A percentile compares a stretch with the other conserved stretches of the same genome.
These are phyloP conservation scores for Trissolcus basalis DNA, from an alignment of 1,140 invertebrate species.

Conservation along the genomic window DNA sequence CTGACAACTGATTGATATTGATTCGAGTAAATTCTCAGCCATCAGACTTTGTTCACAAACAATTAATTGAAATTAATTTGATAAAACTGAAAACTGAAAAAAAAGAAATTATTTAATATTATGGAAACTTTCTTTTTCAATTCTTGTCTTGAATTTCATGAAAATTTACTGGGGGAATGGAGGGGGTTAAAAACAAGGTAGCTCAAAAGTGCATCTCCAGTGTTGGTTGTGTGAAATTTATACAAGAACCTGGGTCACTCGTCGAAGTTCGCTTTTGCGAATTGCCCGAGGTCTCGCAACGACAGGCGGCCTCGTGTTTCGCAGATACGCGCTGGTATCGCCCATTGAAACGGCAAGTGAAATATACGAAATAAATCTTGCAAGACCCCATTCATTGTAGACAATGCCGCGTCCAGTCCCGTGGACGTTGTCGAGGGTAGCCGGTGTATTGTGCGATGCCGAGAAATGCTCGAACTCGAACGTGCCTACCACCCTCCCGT, in stretches of 20 bases:
- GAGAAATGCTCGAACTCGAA: constrained; percentile 68
- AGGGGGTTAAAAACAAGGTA: constrained; percentile 22
- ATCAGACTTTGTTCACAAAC: no score
- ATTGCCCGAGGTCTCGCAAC: constrained; percentile 56
- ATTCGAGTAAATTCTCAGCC: no score
- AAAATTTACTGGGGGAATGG: constrained; percentile 11
- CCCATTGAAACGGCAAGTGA: constrained; percentile 76
- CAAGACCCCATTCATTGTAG: constrained; percentile 75
- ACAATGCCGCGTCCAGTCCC: constrained; percentile 75
- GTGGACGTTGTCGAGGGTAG: constrained; percentile 70
- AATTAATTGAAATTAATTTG: no score
- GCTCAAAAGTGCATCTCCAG: constrained; percentile 37
- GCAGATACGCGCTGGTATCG: constrained; percentile 66
- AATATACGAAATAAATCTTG: constrained; percentile 78
- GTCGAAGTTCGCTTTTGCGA: constrained; percentile 63
- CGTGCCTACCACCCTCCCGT: constrained; percentile 53
- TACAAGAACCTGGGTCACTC: constrained; percentile 61
- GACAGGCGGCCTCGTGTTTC: constrained; percentile 49
- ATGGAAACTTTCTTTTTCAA: neutral
- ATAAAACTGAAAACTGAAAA: no score
- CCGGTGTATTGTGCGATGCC: constrained; percentile 69
- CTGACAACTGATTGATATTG: neutral
- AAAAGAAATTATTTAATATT: no score
- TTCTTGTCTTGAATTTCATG: neutral
- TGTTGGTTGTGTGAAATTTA: constrained; percentile 38